Evolutionary conservation across 1,140 invertebrate species (phyloP).

Genomic region (Thaumetopoea pityocampa): DNA sequence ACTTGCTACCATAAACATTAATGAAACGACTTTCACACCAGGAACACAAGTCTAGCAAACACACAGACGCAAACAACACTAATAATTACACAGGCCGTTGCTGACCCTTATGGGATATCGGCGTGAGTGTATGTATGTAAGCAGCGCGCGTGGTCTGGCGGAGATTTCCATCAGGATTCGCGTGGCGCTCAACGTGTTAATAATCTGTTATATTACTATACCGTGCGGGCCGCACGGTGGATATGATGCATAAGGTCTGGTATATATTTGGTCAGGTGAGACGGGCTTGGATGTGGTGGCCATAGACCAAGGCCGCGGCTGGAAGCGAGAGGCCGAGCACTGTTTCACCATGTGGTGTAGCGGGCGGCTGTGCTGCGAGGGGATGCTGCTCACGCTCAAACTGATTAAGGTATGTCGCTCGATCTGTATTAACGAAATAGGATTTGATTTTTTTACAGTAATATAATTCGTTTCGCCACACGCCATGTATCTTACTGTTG

Average conservation of each 20-base stretch:
- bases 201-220: background rate
- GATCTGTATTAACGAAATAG: background rate
- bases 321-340: slow-evolving; percentile 96
- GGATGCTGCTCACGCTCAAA: slow-evolving; percentile 97
- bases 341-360: slow-evolving; percentile 97
- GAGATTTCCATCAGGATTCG: too few relatives aligned
- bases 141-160: too few relatives aligned
- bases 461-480: background rate
- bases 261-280: slow-evolving; percentile 39
- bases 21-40: too few relatives aligned
- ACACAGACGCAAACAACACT: too few relatives aligned
- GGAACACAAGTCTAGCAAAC: too few relatives aligned
- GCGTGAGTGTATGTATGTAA: too few relatives aligned
- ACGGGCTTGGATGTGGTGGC: slow-evolving; percentile 45
- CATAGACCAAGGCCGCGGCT: slow-evolving; percentile 70
- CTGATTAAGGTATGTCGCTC: slow-evolving; percentile 94
- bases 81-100: too few relatives aligned
- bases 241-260: background rate
- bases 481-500: too few relatives aligned
- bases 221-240: background rate
- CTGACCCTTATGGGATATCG: too few relatives aligned
- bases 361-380: slow-evolving; percentile 94
- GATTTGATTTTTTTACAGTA: background rate
- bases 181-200: too few relatives aligned
- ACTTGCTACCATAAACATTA: too few relatives aligned